Percentiles rank a stretch among this genome's conserved stretches.
Evolutionary conservation across 2,888 invertebrate species (phyloP).

Genomic region (Mellilla xanthometata): DNA sequence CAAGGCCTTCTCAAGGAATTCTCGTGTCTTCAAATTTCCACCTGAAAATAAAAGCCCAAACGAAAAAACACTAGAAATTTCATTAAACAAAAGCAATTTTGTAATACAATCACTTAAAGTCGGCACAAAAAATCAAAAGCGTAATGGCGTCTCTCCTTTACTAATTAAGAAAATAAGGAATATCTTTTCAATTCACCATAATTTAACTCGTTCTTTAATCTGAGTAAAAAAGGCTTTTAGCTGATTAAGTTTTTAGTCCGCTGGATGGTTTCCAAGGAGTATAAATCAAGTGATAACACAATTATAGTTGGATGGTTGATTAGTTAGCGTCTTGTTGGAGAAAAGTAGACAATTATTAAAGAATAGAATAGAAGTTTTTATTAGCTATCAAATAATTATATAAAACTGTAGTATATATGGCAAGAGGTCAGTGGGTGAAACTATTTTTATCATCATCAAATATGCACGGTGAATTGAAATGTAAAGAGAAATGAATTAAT

Average conservation of each 20-base stretch:
- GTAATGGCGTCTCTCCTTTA: constrained; percentile 12
- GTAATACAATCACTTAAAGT: constrained; percentile 9
- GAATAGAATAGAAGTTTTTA: too few relatives aligned
- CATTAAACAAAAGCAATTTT: constrained; percentile 12
- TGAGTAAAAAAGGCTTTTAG: constrained; percentile 72
- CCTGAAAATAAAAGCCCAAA: neutral
- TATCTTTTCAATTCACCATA: constrained; percentile 59
- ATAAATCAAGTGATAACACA: constrained; percentile 74
- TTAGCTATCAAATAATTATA: too few relatives aligned
- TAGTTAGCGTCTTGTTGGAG: constrained; percentile 33
- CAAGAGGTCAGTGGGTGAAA: too few relatives aligned
- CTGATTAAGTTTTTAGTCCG: constrained; percentile 76
- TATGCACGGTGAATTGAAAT: too few relatives aligned
- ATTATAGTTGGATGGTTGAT: constrained; percentile 70
- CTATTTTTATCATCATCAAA: too few relatives aligned
- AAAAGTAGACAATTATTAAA: constrained; percentile 23
- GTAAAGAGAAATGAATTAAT: too few relatives aligned
- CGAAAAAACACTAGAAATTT: constrained; percentile 1
- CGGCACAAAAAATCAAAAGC: constrained; percentile 15
- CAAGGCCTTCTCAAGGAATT: too few relatives aligned
- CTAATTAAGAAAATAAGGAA: constrained; percentile 58
- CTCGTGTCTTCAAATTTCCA: neutral
- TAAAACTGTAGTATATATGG: too few relatives aligned
- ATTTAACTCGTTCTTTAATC: constrained; percentile 61
- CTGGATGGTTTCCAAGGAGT: constrained; percentile 62